Base-by-base conservation (phyloP, 2,797 vertebrate species). In the Malacoraja senta region DNA sequence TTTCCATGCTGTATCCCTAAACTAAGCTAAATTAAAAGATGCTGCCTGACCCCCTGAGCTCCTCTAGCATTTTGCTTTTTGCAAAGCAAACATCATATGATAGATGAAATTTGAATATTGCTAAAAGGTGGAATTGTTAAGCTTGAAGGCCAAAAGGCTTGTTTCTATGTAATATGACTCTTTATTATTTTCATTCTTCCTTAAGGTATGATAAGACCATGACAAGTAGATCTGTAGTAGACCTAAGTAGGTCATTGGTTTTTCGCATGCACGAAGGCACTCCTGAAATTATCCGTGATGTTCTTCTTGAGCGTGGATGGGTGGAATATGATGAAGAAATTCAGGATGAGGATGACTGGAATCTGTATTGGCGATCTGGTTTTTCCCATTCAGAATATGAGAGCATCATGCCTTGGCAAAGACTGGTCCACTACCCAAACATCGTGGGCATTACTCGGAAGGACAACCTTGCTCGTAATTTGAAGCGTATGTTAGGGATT, bases 401-500 rank as follows among this genome's bases (percentile, higher is more conserved):
- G 93, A 95, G 94, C 10, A 91, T 98, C 93, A 95, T 96, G 93
- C 97, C 97, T 0, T 97, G 97, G 97, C 97, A 98, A 94, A 95
- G 96, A n/a, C 97, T 98, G 93, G 98, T 97, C 95, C 97, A 97
- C 94, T 96, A 97, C 94, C 97, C 96, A 8, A 97, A 97, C 93
- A 97, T 96, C 0, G 93, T 94, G 26, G 95, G 93, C 76, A 97
- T 98, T 94, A 97, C 97, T 65, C 96, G 96, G 91, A 98, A 98
- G 95, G 97, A 98, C 95, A 96, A 93, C 93, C 93, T 98, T 95
- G 97, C 96, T 58, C 96, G 96, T 65, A 95, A 96, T 94, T 94
- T 97, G 93, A 95, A 95, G 94, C 96, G 96, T 93, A 97, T 97
- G 97, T 96, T 95, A 94, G 95, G 95, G 17, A 94, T 95, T 0